phyloP scores from a whole-genome alignment of 1,140 invertebrate species.

The Dreissena polymorpha region DNA sequence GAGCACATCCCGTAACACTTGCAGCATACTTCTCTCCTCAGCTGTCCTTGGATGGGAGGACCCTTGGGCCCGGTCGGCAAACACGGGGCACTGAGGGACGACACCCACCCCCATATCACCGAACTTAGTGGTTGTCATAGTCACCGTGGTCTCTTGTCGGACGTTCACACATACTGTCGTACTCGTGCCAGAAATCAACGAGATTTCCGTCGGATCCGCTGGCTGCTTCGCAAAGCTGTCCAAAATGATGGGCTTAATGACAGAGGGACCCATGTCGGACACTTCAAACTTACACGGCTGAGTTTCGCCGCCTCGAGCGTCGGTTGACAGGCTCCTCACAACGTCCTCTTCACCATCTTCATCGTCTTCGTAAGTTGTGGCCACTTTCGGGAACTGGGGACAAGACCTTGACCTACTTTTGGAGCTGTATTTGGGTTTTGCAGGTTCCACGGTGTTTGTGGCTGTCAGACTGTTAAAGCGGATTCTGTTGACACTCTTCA shows the following conservation, averaged over 20 bases:
- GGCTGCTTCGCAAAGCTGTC: no score
- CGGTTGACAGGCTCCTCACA: neutral
- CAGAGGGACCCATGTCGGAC: no score
- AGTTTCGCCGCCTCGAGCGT: no score
- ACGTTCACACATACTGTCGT: constrained; percentile 25
- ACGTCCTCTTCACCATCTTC: constrained; percentile 8
- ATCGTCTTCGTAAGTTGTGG: no score
- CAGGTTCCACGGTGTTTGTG: constrained; percentile 39
- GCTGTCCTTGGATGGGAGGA: neutral
- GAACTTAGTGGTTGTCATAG: no score
- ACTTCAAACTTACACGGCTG: no score
- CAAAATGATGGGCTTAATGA: no score
- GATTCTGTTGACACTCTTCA: no score
- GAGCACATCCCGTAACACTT: neutral
- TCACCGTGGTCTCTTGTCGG: constrained; percentile 6
- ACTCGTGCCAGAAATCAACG: constrained; percentile 1
- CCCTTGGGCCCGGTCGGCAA: neutral
- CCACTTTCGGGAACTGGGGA: constrained; percentile 59
- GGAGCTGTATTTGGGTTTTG: constrained; percentile 24
- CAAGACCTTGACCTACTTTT: constrained; percentile 59
- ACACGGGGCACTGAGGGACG: constrained; percentile 4
- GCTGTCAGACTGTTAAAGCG: no score
- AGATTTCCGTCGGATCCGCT: neutral
- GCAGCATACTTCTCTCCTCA: neutral
- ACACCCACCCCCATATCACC: neutral